Evolutionary conservation across 1,140 invertebrate species (phyloP), one percentile per base, ranked within the genome.

Genomic region (Drosophila setifemur): DNA sequence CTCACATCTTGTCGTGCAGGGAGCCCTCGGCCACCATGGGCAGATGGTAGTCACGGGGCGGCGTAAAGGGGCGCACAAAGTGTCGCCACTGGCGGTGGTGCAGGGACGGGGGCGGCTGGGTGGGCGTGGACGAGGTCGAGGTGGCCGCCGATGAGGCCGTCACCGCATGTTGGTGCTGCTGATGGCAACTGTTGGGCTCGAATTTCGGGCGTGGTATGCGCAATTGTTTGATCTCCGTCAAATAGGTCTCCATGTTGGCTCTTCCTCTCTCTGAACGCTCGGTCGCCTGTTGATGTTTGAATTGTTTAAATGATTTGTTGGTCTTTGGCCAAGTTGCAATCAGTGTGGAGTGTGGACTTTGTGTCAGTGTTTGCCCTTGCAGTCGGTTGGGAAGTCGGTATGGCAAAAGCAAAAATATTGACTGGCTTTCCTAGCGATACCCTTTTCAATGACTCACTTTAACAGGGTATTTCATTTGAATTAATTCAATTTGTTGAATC

Each of bases 191-290:
- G 93, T 72, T 93, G 67, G 92, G 93, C 58, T 94, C 95, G 83
- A 96, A 96, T 92, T 96, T 96, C 23, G 95, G 95, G 57, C 95
- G 92, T 43, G 95, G 95, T 69, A 96, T 96, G 66, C 94, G 92
- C 52, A 96, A 94, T 76, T 94, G 93, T 91, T 96, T 96, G 21
- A 96, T 95, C 85, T 96, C 95, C 42, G 93, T 94, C 72, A 96
- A 90, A 94, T 95, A 96, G 66, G 95, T 94, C 86, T 96, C 95
- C 95, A 96, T 96, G 60, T 37, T 83, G 74, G 40, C 50, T 31
- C 29, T 33, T 19, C n/a, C n/a, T n/a, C n/a, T n/a, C n/a, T n/a
- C n/a, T n/a, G n/a, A n/a, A n/a, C n/a, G n/a, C n/a, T 18, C 43
- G 48, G 52, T 33, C 39, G 69, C 71, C 71, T 79, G 81, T 68